Evolutionary conservation across 2,113 vertebrate genomes (phyloP).

Genomic region (Oreochromis niloticus): DNA sequence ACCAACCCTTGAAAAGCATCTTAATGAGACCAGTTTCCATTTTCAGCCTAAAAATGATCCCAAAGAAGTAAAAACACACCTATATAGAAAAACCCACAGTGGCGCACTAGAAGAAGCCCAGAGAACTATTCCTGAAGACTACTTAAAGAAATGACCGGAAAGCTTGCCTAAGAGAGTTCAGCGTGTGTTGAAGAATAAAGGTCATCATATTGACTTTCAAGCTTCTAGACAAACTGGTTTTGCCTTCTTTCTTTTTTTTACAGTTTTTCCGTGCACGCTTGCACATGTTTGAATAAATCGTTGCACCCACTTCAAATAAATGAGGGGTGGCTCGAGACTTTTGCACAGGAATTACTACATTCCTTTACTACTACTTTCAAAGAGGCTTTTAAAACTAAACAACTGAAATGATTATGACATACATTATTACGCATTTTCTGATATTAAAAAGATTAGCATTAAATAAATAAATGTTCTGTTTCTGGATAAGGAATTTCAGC

Average conservation of each 20-base stretch:
- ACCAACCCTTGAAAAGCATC: not conserved
- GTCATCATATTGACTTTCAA: not conserved
- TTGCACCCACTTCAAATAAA: not conserved
- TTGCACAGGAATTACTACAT: not conserved
- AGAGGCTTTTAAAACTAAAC: not conserved
- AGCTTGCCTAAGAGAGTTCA: not conserved
- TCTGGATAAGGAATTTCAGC: not conserved
- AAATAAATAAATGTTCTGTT: not conserved
- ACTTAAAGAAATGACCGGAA: not conserved
- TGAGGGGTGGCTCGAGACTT: not conserved
- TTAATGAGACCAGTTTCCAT: not conserved
- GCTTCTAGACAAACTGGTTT: not conserved
- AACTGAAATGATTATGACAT: not conserved
- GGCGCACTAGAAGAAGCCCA: not conserved
- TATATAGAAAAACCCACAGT: not conserved
- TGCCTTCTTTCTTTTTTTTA: not conserved
- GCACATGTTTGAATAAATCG: not conserved
- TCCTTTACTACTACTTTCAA: not conserved
- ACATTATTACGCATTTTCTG: not conserved
- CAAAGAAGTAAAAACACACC: not conserved
- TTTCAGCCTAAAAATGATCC: not conserved
- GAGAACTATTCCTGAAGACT: not conserved
- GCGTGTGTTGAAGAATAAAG: fast-evolving
- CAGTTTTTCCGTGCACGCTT: fast-evolving
- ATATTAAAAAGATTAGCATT: not conserved